phyloP scores from a whole-genome alignment of 1,140 invertebrate species.

The Aphis craccivora region DNA sequence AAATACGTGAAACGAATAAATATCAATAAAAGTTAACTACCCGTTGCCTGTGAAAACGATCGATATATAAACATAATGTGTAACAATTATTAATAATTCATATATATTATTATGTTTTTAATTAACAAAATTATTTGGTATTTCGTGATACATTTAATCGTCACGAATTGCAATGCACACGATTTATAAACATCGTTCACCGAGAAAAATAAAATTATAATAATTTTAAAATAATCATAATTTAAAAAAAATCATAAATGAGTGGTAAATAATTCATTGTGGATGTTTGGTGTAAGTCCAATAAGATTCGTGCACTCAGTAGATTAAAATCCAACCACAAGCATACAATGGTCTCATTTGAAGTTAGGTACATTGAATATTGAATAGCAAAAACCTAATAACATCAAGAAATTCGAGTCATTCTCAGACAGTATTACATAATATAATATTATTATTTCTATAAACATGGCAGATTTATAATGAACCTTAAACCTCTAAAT shows the following conservation, averaged over 20 bases:
- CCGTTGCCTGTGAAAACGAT: neutral
- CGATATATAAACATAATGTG: neutral
- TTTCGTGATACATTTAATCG: neutral
- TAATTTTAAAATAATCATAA: neutral
- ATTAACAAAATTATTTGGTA: neutral
- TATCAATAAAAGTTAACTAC: neutral
- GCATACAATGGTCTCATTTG: slow-evolving; percentile 13
- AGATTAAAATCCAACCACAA: neutral
- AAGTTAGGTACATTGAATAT: neutral
- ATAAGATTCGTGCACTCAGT: neutral
- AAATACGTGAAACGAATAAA: neutral
- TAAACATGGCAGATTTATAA: neutral
- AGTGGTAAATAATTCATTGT: slow-evolving; percentile 21
- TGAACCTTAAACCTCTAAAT: neutral
- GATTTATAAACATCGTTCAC: neutral
- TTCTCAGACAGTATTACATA: neutral
- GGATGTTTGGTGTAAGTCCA: neutral
- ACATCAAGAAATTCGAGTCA: neutral
- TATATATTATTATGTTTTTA: neutral
- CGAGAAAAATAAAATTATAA: neutral
- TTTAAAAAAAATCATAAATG: slow-evolving; percentile 4
- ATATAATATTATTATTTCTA: neutral
- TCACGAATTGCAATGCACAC: neutral
- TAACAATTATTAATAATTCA: neutral
- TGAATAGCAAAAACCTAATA: neutral